These are phyloP conservation scores for Falco columbarius DNA, from an alignment of 2,797 vertebrate species.

Conservation along the genomic window DNA sequence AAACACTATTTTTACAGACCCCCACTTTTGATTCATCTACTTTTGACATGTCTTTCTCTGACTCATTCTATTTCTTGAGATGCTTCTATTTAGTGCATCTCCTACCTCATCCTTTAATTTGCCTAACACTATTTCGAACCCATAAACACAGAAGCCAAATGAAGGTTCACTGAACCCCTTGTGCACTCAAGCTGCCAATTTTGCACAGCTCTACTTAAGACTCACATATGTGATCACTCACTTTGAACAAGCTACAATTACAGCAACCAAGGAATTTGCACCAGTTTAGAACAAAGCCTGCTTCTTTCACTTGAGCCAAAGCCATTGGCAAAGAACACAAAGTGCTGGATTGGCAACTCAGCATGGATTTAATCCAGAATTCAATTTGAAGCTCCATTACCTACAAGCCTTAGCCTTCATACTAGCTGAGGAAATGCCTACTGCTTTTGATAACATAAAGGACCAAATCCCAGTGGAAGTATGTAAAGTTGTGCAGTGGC, in stretches of 20 bases:
- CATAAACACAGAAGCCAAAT: conserved; percentile 55
- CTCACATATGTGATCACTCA: conserved; percentile 61
- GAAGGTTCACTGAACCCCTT: conserved; percentile 70
- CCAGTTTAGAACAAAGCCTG: conserved; percentile 71
- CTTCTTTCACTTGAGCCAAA: conserved; percentile 63
- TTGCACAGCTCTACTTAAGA: conserved; percentile 68
- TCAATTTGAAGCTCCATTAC: conserved; percentile 78
- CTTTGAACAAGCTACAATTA: conserved; percentile 68
- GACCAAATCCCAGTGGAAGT: conserved; percentile 26
- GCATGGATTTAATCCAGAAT: conserved; percentile 77
- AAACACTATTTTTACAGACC: neutral
- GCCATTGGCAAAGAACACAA: conserved; percentile 58
- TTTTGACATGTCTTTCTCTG: neutral
- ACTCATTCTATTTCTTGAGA: neutral
- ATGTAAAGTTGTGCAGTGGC: conserved; percentile 41
- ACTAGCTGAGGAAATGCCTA: conserved; percentile 67
- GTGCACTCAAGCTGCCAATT: conserved; percentile 70
- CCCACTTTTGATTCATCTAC: neutral
- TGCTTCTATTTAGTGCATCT: neutral
- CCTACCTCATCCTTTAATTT: conserved; percentile 57
- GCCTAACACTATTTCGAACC: conserved; percentile 49
- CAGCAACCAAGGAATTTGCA: conserved; percentile 74
- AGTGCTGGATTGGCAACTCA: conserved; percentile 55
- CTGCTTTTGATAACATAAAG: conserved; percentile 70
- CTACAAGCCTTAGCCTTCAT: conserved; percentile 69